Conservation (phyloP, 2,888 invertebrate species). For the Gymnoscelis rufifasciata region DNA sequence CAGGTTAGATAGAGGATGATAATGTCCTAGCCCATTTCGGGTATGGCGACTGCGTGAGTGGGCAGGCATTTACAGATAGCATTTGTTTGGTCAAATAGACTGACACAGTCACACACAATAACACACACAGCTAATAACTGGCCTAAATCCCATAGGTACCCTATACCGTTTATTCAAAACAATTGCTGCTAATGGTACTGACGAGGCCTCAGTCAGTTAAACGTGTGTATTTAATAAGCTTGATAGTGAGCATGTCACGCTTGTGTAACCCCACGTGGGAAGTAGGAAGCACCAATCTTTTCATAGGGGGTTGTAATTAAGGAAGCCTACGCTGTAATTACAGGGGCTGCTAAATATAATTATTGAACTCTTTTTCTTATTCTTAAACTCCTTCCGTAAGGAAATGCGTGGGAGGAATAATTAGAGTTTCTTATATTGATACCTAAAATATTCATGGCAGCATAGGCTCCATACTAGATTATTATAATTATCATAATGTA, state of each 20-base stretch:
- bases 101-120: too few relatives aligned
- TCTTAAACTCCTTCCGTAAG: constrained; percentile 45
- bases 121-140: too few relatives aligned
- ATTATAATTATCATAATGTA: too few relatives aligned
- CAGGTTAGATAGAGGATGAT: too few relatives aligned
- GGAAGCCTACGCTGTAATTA: constrained; percentile 73
- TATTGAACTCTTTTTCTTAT: constrained; percentile 66
- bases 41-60: too few relatives aligned
- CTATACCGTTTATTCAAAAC: too few relatives aligned
- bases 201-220: neutral
- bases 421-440: neutral
- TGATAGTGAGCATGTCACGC: constrained; percentile 68
- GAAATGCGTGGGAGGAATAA: constrained; percentile 32
- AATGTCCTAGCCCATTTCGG: too few relatives aligned
- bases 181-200: neutral
- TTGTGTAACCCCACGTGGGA: constrained; percentile 63
- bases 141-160: too few relatives aligned
- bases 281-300: constrained; percentile 73
- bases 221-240: constrained; percentile 59
- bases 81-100: too few relatives aligned
- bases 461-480: too few relatives aligned
- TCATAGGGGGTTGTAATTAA: constrained; percentile 73
- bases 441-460: neutral
- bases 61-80: too few relatives aligned
- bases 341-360: constrained; percentile 78